phyloP scores from a whole-genome alignment of 1,140 invertebrate species.

The Tetragnatha versicolor region DNA sequence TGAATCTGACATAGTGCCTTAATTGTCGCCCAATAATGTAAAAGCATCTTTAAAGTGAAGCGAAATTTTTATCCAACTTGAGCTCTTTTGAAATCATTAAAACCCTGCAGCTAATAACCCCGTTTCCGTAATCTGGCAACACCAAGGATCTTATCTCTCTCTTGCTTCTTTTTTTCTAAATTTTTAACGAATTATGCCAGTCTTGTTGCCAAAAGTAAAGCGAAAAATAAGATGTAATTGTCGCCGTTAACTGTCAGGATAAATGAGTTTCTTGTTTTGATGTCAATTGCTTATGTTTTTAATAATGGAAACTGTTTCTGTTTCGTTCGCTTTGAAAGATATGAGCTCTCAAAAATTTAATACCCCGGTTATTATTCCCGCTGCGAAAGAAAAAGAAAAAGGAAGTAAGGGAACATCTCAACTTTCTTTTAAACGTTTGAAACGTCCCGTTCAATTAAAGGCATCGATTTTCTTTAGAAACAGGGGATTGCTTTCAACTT shows the following conservation, averaged over 20 bases:
- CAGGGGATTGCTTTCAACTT: no score
- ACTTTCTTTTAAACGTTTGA: not conserved
- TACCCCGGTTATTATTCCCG: not conserved
- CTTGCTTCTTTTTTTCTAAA: no score
- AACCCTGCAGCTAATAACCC: constrained; percentile 4
- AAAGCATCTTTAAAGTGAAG: not conserved
- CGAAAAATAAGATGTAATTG: constrained; percentile 3
- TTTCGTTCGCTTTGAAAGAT: no score
- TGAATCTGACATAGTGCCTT: no score
- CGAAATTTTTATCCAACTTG: not conserved
- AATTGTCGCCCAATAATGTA: no score
- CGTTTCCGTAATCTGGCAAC: no score
- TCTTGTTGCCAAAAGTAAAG: not conserved
- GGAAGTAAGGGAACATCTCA: not conserved
- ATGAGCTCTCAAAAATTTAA: not conserved
- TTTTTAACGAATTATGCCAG: not conserved
- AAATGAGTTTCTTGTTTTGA: not conserved
- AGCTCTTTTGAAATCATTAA: constrained; percentile 7
- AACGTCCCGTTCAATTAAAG: not conserved
- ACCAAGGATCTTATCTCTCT: no score
- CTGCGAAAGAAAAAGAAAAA: not conserved
- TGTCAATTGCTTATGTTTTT: constrained; percentile 7
- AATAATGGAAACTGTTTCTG: constrained; percentile 8
- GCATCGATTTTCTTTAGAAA: not conserved
- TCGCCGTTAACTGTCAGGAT: not conserved